Evolutionary conservation across 2,888 invertebrate species (phyloP).

Genomic region (Drosophila greeni): DNA sequence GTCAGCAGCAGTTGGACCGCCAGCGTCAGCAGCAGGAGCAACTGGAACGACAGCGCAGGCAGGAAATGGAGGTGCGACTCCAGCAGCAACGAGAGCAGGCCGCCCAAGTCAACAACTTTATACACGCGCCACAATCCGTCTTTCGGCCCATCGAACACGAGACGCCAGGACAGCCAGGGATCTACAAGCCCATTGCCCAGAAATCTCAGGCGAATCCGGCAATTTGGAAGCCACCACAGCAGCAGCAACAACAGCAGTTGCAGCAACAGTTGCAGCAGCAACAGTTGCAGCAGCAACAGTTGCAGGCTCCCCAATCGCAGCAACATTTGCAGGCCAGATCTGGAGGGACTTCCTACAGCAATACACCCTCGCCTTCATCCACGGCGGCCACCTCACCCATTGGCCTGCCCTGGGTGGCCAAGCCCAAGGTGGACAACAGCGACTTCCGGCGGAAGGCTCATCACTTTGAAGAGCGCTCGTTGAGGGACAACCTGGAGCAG

Average conservation of each 20-base stretch:
- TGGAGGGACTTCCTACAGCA: constrained; percentile 35
- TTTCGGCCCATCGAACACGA: constrained; percentile 81
- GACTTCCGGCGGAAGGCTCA: constrained; percentile 80
- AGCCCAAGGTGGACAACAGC: constrained; percentile 79
- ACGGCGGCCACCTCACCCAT: constrained; percentile 72
- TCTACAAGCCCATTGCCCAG: constrained; percentile 74
- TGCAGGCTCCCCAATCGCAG: constrained; percentile 18
- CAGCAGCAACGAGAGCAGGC: constrained; percentile 78
- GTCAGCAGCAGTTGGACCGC: constrained; percentile 57
- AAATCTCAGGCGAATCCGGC: constrained; percentile 44
- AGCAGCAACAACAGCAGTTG: constrained; percentile 16
- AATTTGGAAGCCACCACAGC: constrained; percentile 51
- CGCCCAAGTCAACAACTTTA: constrained; percentile 84
- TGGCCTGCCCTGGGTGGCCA: constrained; percentile 80
- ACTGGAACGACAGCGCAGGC: constrained; percentile 59
- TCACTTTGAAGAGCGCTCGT: constrained; percentile 80
- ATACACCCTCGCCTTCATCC: constrained; percentile 72
- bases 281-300: constrained; percentile 22
- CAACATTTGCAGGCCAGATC: constrained; percentile 30
- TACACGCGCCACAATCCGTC: constrained; percentile 87
- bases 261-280: constrained; percentile 29
- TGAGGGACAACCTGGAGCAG: constrained; percentile 68
- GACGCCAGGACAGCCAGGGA: constrained; percentile 59
- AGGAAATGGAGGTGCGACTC: constrained; percentile 77
- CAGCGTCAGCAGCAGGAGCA: constrained; percentile 53